phyloP scores from a whole-genome alignment of 2,888 invertebrate genomes.

The Pheosia tremula region DNA sequence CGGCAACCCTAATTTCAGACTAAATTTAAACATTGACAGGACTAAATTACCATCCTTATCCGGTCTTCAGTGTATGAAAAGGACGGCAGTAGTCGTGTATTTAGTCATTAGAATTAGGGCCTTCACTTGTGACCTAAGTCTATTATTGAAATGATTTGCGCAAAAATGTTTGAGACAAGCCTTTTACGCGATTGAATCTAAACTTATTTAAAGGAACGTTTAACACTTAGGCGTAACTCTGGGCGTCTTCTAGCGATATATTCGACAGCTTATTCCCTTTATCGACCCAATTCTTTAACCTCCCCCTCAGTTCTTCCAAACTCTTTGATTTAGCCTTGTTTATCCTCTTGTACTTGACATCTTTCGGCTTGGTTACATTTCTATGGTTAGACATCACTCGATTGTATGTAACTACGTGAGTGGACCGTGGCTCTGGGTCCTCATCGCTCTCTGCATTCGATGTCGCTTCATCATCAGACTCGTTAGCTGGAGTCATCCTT shows the following conservation, averaged over 20 bases:
- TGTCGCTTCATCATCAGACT: conserved; percentile 74
- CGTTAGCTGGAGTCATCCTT: conserved; percentile 72
- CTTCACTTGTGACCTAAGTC: conserved; percentile 8
- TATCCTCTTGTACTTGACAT: conserved; percentile 95
- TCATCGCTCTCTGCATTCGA: conserved; percentile 76
- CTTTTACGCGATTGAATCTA: conserved; percentile 4
- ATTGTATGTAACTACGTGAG: conserved; percentile 90
- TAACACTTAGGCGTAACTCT: conserved; percentile 83
- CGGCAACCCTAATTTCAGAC: conserved; percentile 8
- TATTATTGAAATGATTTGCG: conserved; percentile 6
- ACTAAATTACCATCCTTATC: not conserved
- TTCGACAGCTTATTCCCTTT: conserved; percentile 89
- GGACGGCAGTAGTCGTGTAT: conserved; percentile 1
- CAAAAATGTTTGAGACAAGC: conserved; percentile 10
- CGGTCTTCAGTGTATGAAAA: not conserved
- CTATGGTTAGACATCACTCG: conserved; percentile 96
- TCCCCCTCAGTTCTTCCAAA: conserved; percentile 91
- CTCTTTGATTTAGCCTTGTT: conserved; percentile 96
- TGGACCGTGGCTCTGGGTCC: conserved; percentile 68
- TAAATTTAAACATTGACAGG: not conserved
- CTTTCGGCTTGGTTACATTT: conserved; percentile 95
- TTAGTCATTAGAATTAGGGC: conserved; percentile 1
- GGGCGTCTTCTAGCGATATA: conserved; percentile 88
- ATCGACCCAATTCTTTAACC: conserved; percentile 94
- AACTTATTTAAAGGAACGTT: conserved; percentile 61